Conservation (phyloP, 2,113 vertebrate genomes). For the Casuarius casuarius region DNA sequence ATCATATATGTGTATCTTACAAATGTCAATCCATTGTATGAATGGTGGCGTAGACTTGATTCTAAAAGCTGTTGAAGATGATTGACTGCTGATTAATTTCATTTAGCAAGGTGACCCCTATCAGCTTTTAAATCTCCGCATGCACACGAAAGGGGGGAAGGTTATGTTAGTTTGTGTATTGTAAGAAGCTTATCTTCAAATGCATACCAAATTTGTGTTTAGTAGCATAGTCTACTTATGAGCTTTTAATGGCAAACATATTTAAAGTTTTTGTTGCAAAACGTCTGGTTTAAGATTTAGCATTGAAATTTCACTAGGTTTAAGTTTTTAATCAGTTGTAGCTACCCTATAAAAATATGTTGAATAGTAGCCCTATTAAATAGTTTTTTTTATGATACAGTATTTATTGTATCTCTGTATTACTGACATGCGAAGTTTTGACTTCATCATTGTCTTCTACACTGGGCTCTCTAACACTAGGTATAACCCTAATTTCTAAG, state of each 20-base stretch:
- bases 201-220: not conserved
- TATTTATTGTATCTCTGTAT: not conserved
- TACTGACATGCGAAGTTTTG: not conserved
- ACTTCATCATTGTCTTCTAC: not conserved
- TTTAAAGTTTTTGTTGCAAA: not conserved
- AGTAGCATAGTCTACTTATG: not conserved
- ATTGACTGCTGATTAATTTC: not conserved
- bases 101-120: not conserved
- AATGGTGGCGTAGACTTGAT: not conserved
- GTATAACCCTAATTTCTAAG: not conserved
- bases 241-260: not conserved
- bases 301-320: no score
- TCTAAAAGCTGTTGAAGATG: not conserved
- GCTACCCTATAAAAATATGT: not conserved
- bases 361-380: not conserved
- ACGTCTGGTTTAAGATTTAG: not conserved
- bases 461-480: not conserved
- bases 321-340: not conserved
- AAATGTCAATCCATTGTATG: rapidly evolving
- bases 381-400: not conserved
- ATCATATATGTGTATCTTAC: not conserved
- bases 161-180: not conserved
- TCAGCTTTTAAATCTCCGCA: not conserved
- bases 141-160: not conserved
- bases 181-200: not conserved